phyloP scores from a whole-genome alignment of 2,888 invertebrate genomes.

The Scaptomyza tumidula region DNA sequence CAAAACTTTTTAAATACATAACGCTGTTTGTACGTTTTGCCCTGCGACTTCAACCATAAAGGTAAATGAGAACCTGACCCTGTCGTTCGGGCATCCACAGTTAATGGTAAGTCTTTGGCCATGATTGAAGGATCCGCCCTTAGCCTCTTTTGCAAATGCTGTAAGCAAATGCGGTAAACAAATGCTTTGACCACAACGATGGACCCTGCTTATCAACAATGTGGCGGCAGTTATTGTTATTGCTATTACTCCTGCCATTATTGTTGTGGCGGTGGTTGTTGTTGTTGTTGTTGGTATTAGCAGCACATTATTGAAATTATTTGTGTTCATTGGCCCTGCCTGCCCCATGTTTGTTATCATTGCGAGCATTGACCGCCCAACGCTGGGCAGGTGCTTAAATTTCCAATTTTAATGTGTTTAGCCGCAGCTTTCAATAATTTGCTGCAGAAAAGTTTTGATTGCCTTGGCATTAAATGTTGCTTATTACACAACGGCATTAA shows the following conservation, averaged over 20 bases:
- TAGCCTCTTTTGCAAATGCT: slow-evolving; percentile 1
- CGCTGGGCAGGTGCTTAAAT: slow-evolving; percentile 55
- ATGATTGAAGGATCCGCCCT: slow-evolving; percentile 58
- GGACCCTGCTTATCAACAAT: slow-evolving; percentile 27
- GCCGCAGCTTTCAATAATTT: slow-evolving; percentile 22
- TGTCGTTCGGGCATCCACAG: slow-evolving; percentile 27
- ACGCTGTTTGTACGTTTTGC: slow-evolving; percentile 25
- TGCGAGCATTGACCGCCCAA: slow-evolving; percentile 30
- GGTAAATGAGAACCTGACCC: slow-evolving; percentile 44
- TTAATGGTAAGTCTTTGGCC: slow-evolving; percentile 44
- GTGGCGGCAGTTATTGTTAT: slow-evolving; percentile 34
- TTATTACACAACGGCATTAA: slow-evolving; percentile 7
- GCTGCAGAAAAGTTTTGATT: slow-evolving; percentile 31
- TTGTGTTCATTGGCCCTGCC: slow-evolving; percentile 41
- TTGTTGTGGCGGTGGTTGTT: slow-evolving; percentile 31
- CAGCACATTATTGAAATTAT: slow-evolving; percentile 75
- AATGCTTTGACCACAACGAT: slow-evolving; percentile 57
- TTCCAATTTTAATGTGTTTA: slow-evolving; percentile 51
- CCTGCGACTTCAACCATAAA: slow-evolving; percentile 32
- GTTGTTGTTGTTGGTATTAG: slow-evolving; percentile 52
- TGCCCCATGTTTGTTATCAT: slow-evolving; percentile 31
- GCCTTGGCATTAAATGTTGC: background rate
- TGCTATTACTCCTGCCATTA: slow-evolving; percentile 22
- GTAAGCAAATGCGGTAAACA: slow-evolving; percentile 43
- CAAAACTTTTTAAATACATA: slow-evolving; percentile 66